These are phyloP conservation scores for Leiothrix lutea DNA, from an alignment of 2,113 vertebrate genomes.

Conservation along the genomic window DNA sequence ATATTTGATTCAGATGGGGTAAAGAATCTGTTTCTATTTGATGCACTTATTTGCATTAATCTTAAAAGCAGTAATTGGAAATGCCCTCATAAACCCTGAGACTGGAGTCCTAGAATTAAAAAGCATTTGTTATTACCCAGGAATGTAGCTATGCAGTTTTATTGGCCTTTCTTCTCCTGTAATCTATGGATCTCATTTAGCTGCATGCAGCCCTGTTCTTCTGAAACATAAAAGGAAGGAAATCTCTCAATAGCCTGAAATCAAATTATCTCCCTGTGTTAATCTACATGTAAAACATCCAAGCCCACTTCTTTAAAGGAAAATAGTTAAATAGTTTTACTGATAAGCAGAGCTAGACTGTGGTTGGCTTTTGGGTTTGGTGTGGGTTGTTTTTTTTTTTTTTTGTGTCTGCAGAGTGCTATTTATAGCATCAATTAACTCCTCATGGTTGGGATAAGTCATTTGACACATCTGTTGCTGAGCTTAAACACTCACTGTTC, in stretches of 20 bases:
- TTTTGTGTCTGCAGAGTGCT: not conserved
- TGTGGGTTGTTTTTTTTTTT: no score
- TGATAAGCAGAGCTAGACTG: constrained; percentile 15
- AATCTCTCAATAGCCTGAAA: constrained; percentile 40
- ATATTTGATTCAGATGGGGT: not conserved
- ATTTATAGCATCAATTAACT: constrained; percentile 69
- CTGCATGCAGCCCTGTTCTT: constrained; percentile 19
- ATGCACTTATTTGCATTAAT: constrained; percentile 1
- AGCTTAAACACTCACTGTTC: not conserved
- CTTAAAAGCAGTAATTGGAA: not conserved
- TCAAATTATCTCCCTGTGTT: constrained; percentile 61
- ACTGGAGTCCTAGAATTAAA: constrained; percentile 2
- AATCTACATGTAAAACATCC: constrained; percentile 52
- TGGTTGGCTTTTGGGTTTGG: no score
- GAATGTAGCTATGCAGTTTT: constrained; percentile 23
- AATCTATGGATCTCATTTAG: constrained; percentile 60
- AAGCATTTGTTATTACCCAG: not conserved
- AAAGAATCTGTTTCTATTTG: not conserved
- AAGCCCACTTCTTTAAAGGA: not conserved
- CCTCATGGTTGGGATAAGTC: constrained; percentile 24
- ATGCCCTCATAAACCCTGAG: constrained; percentile 2
- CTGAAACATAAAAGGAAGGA: constrained; percentile 18
- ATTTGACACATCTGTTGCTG: constrained; percentile 54
- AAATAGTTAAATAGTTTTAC: constrained; percentile 18
- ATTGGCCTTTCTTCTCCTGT: constrained; percentile 44